Conservation (phyloP, 2,113 vertebrate genomes). For the Leucosticte australis region DNA sequence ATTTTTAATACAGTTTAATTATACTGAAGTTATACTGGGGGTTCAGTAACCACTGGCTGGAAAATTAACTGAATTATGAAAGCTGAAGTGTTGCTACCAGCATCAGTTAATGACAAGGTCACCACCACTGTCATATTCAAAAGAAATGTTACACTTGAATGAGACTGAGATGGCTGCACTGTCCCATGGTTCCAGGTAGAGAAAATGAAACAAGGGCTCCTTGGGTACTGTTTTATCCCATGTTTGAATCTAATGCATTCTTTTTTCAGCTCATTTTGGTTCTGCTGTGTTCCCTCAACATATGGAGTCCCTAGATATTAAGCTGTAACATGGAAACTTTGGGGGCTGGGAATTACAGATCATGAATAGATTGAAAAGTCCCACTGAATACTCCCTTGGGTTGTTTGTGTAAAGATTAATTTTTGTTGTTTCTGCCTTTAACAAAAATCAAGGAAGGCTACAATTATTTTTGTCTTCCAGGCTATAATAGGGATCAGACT, state of each 20-base stretch:
- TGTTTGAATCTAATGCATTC: conserved; percentile 72
- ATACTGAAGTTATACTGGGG: conserved; percentile 67
- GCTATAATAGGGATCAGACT: conserved; percentile 57
- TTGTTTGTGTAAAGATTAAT: conserved; percentile 72
- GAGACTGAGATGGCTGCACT: conserved; percentile 75
- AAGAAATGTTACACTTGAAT: conserved; percentile 84
- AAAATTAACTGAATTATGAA: conserved; percentile 84
- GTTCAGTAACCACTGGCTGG: conserved; percentile 73
- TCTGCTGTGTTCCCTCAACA: conserved; percentile 80
- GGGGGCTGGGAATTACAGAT: conserved; percentile 76
- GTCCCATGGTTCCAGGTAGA: conserved; percentile 80
- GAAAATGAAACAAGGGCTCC: conserved; percentile 75
- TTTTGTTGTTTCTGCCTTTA: conserved; percentile 71
- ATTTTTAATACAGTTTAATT: conserved; percentile 53
- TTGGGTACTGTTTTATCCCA: conserved; percentile 69
- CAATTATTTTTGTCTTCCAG: conserved; percentile 63
- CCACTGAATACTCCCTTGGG: conserved; percentile 74
- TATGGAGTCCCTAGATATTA: conserved; percentile 79
- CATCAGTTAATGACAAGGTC: conserved; percentile 84
- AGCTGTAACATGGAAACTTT: conserved; percentile 75
- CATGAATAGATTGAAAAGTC: conserved; percentile 82
- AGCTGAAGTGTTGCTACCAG: conserved; percentile 73
- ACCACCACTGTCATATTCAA: conserved; percentile 78
- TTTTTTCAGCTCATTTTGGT: conserved; percentile 75
- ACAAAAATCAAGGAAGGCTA: conserved; percentile 69